Conservation (phyloP, 2,797 vertebrate genomes). For the Acrocephalus scirpaceus region DNA sequence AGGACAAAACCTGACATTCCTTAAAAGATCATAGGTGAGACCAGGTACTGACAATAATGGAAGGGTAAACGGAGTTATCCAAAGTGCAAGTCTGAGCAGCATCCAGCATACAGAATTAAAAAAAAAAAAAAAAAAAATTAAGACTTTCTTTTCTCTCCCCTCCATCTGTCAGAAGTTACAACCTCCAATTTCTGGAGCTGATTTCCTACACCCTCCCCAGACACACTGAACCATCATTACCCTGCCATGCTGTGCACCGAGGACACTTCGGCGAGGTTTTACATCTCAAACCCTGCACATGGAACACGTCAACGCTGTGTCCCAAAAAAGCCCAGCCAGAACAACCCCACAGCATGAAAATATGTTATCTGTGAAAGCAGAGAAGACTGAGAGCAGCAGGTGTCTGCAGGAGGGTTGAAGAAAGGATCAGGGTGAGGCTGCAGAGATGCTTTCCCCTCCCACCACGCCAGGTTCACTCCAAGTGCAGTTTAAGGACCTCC, state of each 20-base stretch:
- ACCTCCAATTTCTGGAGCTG: not conserved
- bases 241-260: not conserved
- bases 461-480: not conserved
- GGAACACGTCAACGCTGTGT: fast-evolving
- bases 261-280: not conserved
- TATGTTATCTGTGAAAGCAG: not conserved
- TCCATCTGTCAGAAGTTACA: not conserved
- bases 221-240: not conserved
- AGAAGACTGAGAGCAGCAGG: not conserved
- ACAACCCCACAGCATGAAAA: not conserved
- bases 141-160: fast-evolving
- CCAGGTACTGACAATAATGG: fast-evolving
- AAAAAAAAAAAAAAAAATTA: not conserved
- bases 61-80: not conserved
- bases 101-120: not conserved
- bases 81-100: not conserved
- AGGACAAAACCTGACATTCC: not conserved
- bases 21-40: not conserved
- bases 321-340: not conserved
- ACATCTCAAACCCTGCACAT: not conserved
- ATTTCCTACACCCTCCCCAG: not conserved
- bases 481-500: not conserved
- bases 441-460: not conserved
- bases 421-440: not conserved
- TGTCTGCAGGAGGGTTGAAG: not conserved